Evolutionary conservation across 2,888 invertebrate genomes (phyloP).

Genomic region (Eupsilia transversa): DNA sequence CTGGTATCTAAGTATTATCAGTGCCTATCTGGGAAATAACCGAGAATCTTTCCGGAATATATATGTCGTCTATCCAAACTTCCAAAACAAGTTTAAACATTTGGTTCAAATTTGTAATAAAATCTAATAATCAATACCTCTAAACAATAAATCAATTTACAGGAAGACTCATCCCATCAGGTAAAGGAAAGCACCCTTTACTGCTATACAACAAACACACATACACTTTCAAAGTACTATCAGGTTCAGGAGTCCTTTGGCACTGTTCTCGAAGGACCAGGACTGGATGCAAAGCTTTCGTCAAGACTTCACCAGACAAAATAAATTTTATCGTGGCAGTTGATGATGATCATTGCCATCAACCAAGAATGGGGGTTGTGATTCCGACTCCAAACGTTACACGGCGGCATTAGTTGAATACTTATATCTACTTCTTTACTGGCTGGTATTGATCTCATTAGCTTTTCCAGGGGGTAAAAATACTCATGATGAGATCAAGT

Average conservation of each 20-base stretch:
- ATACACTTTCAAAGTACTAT: conserved; percentile 79
- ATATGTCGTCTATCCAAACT: not conserved
- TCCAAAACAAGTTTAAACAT: not conserved
- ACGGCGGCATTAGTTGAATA: conserved; percentile 49
- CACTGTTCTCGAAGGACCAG: conserved; percentile 81
- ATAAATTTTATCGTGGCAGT: conserved; percentile 70
- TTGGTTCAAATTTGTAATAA: too few relatives aligned
- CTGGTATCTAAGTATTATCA: conserved; percentile 2
- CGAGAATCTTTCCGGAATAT: not conserved
- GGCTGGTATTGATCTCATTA: not conserved
- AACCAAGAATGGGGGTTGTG: conserved; percentile 33
- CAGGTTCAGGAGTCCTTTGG: conserved; percentile 78
- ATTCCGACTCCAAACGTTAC: not conserved
- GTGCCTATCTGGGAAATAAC: not conserved
- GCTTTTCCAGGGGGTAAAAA: not conserved
- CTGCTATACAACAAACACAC: conserved; percentile 79
- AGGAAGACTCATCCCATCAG: conserved; percentile 80
- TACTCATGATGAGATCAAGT: not conserved
- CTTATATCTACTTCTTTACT: not conserved
- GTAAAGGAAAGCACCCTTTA: conserved; percentile 82
- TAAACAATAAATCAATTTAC: conserved; percentile 57
- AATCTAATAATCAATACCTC: not conserved
- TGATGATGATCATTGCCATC: conserved; percentile 76
- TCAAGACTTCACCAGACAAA: conserved; percentile 73
- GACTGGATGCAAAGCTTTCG: conserved; percentile 82